A percentile compares a stretch with the other conserved stretches of the same genome.
These are phyloP conservation scores for Galaxea fascicularis DNA, from an alignment of 92 coral and sea anemone species.

Conservation along the genomic window DNA sequence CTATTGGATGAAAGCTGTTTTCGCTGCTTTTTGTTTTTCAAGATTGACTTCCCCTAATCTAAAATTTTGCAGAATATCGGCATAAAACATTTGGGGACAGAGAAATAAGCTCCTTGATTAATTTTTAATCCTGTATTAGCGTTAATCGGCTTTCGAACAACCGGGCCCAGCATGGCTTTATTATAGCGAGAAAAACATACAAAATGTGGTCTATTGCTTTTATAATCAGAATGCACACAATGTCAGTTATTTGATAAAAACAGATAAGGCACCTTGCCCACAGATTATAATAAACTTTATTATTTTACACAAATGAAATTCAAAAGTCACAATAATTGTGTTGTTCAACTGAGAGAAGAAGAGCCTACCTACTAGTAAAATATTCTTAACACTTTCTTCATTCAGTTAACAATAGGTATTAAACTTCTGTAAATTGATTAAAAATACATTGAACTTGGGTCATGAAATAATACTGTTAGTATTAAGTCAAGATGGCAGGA, in stretches of 20 bases:
- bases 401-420: not conserved
- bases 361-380: slow-evolving; percentile 1
- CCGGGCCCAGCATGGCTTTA: too few species aligned
- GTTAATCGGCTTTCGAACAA: too few species aligned
- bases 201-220: too few species aligned
- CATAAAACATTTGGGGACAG: too few species aligned
- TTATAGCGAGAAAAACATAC: too few species aligned
- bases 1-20: too few species aligned
- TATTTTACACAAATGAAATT: slow-evolving; percentile 11
- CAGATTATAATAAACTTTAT: not conserved
- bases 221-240: too few species aligned
- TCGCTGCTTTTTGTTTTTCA: too few species aligned
- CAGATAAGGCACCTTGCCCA: not conserved
- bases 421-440: not conserved
- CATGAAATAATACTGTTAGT: not conserved
- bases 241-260: not conserved
- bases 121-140: too few species aligned
- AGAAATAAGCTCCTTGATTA: too few species aligned
- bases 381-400: not conserved
- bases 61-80: too few species aligned
- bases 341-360: not conserved
- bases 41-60: too few species aligned
- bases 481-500: not conserved
- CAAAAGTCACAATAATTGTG: not conserved
- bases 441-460: not conserved